Base-by-base conservation (phyloP, 35 echinoderm and acorn worm genomes). In the Anneissia japonica region DNA sequence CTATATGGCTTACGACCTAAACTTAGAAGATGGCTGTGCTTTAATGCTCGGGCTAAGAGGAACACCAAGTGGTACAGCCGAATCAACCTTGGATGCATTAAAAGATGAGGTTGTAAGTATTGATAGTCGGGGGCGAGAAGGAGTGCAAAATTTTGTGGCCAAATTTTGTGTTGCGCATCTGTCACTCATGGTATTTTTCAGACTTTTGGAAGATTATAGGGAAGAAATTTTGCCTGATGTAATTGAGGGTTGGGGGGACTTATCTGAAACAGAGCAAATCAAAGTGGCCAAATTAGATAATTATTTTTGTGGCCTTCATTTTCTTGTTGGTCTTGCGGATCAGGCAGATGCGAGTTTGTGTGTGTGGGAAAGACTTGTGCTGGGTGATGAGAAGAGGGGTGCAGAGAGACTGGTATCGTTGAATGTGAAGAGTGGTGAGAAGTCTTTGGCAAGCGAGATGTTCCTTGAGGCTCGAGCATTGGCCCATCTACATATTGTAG, bases 321-420 rank as follows among this genome's bases (percentile, higher is more conserved):
- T 88, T 34, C 77, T 88, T 23, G 37, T 74, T 14, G 91, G 91
- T 36, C 73, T 90, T 39, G 92, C 92, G 7, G 79, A 94, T 7
- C 85, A 94, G 23, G 88, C 90, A 21, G 30, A 21, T 4, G 46
- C 9, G 3, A 88, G 80, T 17, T 17, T 91, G 37, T 81, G 85
- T 46, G 84, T 82, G 33, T 95, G 39, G 30, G 87, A 95, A 73
- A 76, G 64, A 14, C 83, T 88, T 80, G 46, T 88, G 45, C 72
- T 95, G 77, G 78, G 84, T 3, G 73, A 87, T 35, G 26, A 72
- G 14, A 83, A 77, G 29, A 81, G 82, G 34, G 88, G n/a, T n/a
- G n/a, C n/a, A n/a, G n/a, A n/a, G n/a, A n/a, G n/a, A n/a, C n/a
- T n/a, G n/a, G n/a, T n/a, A n/a, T n/a, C n/a, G n/a, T n/a, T n/a